phyloP scores from a whole-genome alignment of 2,888 invertebrate species.

The Cremastinae sp. region DNA sequence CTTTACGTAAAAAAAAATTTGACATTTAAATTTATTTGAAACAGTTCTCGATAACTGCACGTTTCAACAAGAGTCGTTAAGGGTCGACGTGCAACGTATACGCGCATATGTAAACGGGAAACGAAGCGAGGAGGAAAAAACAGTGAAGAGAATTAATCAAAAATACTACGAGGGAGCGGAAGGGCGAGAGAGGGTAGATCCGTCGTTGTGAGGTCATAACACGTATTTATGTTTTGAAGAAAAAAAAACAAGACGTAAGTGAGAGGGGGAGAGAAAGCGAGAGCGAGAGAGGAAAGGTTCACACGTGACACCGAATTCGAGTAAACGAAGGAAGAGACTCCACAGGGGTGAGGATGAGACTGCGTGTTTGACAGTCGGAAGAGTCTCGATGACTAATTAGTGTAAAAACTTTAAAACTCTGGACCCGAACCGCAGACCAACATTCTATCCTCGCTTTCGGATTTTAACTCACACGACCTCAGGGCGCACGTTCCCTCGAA shows the following conservation, averaged over 20 bases:
- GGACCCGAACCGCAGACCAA: slow-evolving; percentile 70
- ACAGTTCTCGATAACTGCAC: too few relatives aligned
- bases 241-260: slow-evolving; percentile 46
- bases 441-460: slow-evolving; percentile 62
- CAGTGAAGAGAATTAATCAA: slow-evolving; percentile 12
- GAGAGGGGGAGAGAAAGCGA: slow-evolving; percentile 38
- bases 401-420: slow-evolving; percentile 75
- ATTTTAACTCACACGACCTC: too few relatives aligned
- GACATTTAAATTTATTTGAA: too few relatives aligned
- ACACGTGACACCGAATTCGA: slow-evolving; percentile 66
- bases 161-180: slow-evolving; percentile 35
- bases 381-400: slow-evolving; percentile 79
- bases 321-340: slow-evolving; percentile 69
- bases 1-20: too few relatives aligned
- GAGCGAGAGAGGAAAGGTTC: too few relatives aligned
- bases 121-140: neutral
- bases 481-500: too few relatives aligned
- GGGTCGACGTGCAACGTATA: neutral
- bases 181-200: slow-evolving; percentile 57
- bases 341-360: slow-evolving; percentile 68
- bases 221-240: slow-evolving; percentile 58
- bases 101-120: slow-evolving; percentile 2
- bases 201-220: slow-evolving; percentile 61
- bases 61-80: too few relatives aligned
- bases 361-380: slow-evolving; percentile 77